A percentile compares a stretch with the other conserved stretches of the same genome.
Evolutionary conservation across 2,888 invertebrate genomes (phyloP).

Genomic region (Augiades crinisus): DNA sequence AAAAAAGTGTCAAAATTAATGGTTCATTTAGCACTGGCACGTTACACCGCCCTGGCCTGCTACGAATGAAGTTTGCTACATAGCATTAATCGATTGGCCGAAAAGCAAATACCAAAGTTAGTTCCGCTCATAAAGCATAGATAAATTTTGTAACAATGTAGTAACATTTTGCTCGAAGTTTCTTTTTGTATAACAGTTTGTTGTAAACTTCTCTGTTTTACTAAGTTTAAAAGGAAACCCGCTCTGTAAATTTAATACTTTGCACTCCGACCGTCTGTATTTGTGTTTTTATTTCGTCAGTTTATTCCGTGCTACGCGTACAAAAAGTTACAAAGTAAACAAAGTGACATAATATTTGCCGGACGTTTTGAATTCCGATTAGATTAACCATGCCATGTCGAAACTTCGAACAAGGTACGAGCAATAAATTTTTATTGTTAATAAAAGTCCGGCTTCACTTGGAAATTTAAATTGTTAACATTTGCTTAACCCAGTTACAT

Average conservation of each 20-base stretch:
- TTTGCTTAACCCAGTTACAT: not conserved
- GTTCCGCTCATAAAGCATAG: not conserved
- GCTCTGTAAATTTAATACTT: not conserved
- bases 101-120: not conserved
- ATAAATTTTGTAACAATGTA: not conserved
- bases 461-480: constrained; percentile 5
- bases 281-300: constrained; percentile 8
- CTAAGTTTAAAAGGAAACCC: too few species aligned
- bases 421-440: constrained; percentile 20
- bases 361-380: constrained; percentile 22
- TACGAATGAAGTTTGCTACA: constrained; percentile 4
- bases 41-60: constrained; percentile 4
- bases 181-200: not conserved
- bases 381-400: constrained; percentile 23
- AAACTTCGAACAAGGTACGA: constrained; percentile 19
- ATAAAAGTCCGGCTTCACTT: not conserved
- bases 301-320: not conserved
- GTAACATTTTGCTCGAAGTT: too few species aligned
- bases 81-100: constrained; percentile 11
- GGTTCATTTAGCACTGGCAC: too few species aligned
- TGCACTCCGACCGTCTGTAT: not conserved
- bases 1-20: too few species aligned
- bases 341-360: constrained; percentile 17
- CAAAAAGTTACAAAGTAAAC: constrained; percentile 16
- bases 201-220: not conserved